A percentile compares a stretch with the other conserved stretches of the same genome.
Conservation (phyloP, 2,113 vertebrate genomes). For the Tauraco erythrolophus region DNA sequence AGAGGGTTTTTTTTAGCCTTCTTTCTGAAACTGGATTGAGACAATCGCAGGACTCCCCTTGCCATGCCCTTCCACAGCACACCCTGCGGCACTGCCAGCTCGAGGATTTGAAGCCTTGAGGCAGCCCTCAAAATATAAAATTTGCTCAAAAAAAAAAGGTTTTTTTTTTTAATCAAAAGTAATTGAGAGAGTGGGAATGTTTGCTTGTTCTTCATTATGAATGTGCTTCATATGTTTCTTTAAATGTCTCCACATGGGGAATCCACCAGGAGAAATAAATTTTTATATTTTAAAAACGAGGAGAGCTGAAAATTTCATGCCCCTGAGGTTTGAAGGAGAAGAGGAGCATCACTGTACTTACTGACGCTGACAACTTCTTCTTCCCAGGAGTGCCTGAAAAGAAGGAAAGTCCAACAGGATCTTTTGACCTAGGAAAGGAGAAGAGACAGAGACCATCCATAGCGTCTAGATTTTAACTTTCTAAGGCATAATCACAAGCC, state of each 20-base stretch:
- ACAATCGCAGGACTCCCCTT: fast-evolving
- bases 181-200: conserved; percentile 34
- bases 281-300: conserved; percentile 11
- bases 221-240: conserved; percentile 1
- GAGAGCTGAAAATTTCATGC: background rate
- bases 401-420: background rate
- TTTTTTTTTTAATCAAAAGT: conserved; percentile 4
- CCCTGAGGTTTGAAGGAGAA: background rate
- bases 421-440: background rate
- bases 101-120: background rate
- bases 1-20: background rate
- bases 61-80: background rate
- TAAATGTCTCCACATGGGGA: conserved; percentile 2
- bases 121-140: background rate
- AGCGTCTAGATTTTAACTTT: background rate
- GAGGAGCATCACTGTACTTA: background rate
- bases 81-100: background rate
- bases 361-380: background rate
- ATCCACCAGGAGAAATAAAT: conserved; percentile 14
- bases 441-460: background rate
- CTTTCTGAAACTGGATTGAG: background rate
- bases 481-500: background rate
- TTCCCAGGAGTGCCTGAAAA: background rate
- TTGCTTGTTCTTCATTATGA: background rate
- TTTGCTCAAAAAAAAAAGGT: conserved; percentile 11